Evolutionary conservation across 2,888 invertebrate genomes (phyloP), one percentile per base, ranked within the genome.

Genomic region (Stictocephala bisonia): DNA sequence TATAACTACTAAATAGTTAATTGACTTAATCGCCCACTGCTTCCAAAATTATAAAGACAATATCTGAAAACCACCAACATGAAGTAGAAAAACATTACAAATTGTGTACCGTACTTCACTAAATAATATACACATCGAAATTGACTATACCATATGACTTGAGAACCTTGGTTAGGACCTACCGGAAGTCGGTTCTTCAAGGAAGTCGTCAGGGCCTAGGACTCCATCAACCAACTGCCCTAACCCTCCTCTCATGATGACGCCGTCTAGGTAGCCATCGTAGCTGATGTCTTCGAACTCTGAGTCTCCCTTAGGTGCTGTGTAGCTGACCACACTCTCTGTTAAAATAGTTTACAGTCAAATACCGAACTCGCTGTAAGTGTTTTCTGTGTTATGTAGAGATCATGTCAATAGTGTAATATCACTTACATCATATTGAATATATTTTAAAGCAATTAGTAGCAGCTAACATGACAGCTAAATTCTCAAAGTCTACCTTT

Each of bases 221-320:
- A 90, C 84, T 0, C 93, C 93, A 83, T 95, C 94, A 4, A 91
- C 89, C 79, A 96, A 87, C 83, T 95, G 94, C 15, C 96, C 96
- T 7, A 96, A 86, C 2, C 95, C 95, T 48, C 90, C 89, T 64
- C 85, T 84, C 83, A 90, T 86, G 67, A 85, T 83, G 7, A 86
- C 86, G 0, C 86, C 87, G 44, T 87, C 86, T 27, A 87, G 81
- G 53, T 85, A 83, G 0, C 94, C 94, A 81, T 96, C 95, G 83
- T 94, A 96, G 56, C 93, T 91, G 75, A 90, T 86, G 82, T 96
- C 95, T 78, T 90, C 89, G 40, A 95, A 87, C 79, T 91, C 90
- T 18, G 80, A 85, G 58, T 90, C 88, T 20, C 91, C 92, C 80
- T 86, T 86, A 3, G 91, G 91, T 18, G 89, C 90, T 72, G 88